A percentile compares a stretch with the other conserved stretches of the same genome.
phyloP scores from a whole-genome alignment of 2,888 invertebrate genomes.

The Drosophila aldrichi region DNA sequence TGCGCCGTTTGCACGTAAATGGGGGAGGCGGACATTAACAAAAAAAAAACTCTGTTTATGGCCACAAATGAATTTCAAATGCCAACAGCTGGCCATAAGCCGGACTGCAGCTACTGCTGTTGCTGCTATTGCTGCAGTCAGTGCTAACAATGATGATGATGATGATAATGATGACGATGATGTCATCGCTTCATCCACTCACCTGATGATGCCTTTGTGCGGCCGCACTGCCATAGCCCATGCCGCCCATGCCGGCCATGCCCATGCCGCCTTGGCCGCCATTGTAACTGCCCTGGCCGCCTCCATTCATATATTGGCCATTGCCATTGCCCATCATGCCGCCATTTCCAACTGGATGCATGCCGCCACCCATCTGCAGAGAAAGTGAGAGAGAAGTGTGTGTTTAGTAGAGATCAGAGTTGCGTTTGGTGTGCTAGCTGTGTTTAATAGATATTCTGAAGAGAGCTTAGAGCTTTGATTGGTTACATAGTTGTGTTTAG shows the following conservation, averaged over 20 bases:
- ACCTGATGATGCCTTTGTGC: conserved; percentile 85
- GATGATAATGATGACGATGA: conserved; percentile 15
- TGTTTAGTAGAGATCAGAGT: background rate
- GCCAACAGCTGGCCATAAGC: conserved; percentile 32
- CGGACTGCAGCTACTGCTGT: conserved; percentile 3
- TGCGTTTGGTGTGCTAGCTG: conserved; percentile 38
- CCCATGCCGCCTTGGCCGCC: conserved; percentile 76
- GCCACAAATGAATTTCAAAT: conserved; percentile 49
- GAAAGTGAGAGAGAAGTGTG: background rate
- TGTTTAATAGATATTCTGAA: conserved; percentile 44
- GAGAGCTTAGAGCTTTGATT: background rate
- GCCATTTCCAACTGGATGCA: conserved; percentile 81
- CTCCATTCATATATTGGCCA: conserved; percentile 84
- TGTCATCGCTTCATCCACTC: conserved; percentile 67
- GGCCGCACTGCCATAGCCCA: conserved; percentile 76
- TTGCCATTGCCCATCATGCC: conserved; percentile 77
- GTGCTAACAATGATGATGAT: background rate
- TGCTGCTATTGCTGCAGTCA: conserved; percentile 21
- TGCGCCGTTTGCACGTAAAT: conserved; percentile 27
- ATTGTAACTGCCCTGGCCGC: conserved; percentile 71
- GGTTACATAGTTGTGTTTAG: conserved; percentile 55
- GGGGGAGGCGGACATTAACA: conserved; percentile 14
- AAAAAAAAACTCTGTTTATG: conserved; percentile 44
- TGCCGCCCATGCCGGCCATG: conserved; percentile 79
- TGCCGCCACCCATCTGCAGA: conserved; percentile 82